A percentile compares a stretch with the other conserved stretches of the same genome.
phyloP scores from a whole-genome alignment of 64 coral and sea anemone genomes.

The Dendronephthya gigantea region DNA sequence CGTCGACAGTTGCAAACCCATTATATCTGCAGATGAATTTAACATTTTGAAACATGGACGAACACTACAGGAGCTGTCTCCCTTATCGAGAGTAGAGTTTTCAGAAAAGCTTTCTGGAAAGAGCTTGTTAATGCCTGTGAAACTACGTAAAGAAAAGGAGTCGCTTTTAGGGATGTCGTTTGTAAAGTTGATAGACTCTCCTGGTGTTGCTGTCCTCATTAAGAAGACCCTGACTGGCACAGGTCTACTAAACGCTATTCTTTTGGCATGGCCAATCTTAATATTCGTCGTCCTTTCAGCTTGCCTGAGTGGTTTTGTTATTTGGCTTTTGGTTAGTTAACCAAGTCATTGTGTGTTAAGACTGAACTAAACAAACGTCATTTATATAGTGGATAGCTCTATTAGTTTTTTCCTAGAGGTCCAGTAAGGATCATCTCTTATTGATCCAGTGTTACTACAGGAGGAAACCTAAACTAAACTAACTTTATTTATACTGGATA shows the following conservation, averaged over 20 bases:
- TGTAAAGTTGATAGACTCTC: constrained; percentile 52
- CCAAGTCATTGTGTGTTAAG: no score
- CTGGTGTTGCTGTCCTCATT: constrained; percentile 60
- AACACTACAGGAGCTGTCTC: not conserved
- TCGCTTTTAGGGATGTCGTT: constrained; percentile 44
- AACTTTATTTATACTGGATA: no score
- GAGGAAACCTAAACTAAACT: no score
- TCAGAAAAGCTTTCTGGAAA: not conserved
- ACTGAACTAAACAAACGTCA: no score
- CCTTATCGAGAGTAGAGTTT: constrained; percentile 38
- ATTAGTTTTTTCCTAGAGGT: no score
- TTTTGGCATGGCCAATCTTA: constrained; percentile 78
- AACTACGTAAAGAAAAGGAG: not conserved
- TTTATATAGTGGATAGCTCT: no score
- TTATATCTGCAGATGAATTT: constrained; percentile 15
- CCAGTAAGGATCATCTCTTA: no score
- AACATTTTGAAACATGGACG: constrained; percentile 13
- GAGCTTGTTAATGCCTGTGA: constrained; percentile 52
- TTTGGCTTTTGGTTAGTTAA: constrained; percentile 83
- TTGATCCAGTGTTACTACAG: no score
- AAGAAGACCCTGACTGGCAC: constrained; percentile 63
- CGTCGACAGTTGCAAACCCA: constrained; percentile 43
- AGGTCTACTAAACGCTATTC: constrained; percentile 57
- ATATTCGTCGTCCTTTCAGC: constrained; percentile 81
- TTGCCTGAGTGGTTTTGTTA: constrained; percentile 60